These are phyloP conservation scores for Cuculus canorus DNA, from an alignment of 2,797 vertebrate genomes.

Conservation along the genomic window DNA sequence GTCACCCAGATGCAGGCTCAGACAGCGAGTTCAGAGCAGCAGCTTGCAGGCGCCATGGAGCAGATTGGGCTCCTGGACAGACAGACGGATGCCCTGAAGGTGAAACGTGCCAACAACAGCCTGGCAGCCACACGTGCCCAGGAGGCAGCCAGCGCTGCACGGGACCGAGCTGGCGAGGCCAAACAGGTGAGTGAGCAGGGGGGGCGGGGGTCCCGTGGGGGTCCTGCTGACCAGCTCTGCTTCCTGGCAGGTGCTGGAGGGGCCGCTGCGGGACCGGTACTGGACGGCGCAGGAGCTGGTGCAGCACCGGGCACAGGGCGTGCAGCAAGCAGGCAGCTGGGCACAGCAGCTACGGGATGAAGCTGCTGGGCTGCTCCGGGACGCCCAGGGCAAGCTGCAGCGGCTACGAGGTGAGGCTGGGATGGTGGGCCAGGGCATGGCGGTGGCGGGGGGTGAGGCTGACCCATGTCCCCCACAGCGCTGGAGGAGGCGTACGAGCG, in stretches of 20 bases:
- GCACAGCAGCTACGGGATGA: conserved; percentile 89
- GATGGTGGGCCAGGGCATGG: no score
- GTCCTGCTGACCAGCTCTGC: not conserved
- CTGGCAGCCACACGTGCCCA: conserved; percentile 89
- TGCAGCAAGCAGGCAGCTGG: conserved; percentile 85
- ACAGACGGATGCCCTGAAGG: conserved; percentile 86
- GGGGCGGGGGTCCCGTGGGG: rapidly evolving
- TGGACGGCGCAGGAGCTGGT: conserved; percentile 88
- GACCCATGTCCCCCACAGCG: conserved; percentile 67
- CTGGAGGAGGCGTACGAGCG: conserved; percentile 91
- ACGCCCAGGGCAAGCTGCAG: conserved; percentile 88
- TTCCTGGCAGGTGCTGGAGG: conserved; percentile 85
- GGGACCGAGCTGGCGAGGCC: conserved; percentile 88
- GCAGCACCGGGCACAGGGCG: conserved; percentile 86
- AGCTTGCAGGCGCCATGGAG: conserved; percentile 82
- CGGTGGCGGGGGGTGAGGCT: rapidly evolving
- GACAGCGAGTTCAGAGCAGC: conserved; percentile 81
- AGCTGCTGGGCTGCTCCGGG: conserved; percentile 85
- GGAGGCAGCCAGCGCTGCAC: conserved; percentile 87
- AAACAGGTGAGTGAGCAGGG: conserved; percentile 82
- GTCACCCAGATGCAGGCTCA: conserved; percentile 85
- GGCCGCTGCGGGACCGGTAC: conserved; percentile 89
- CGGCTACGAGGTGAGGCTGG: conserved; percentile 84
- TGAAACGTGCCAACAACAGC: conserved; percentile 92
- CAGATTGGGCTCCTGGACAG: conserved; percentile 81